Evolutionary conservation across 2,888 invertebrate genomes (phyloP).

Genomic region (Netelia inedita): DNA sequence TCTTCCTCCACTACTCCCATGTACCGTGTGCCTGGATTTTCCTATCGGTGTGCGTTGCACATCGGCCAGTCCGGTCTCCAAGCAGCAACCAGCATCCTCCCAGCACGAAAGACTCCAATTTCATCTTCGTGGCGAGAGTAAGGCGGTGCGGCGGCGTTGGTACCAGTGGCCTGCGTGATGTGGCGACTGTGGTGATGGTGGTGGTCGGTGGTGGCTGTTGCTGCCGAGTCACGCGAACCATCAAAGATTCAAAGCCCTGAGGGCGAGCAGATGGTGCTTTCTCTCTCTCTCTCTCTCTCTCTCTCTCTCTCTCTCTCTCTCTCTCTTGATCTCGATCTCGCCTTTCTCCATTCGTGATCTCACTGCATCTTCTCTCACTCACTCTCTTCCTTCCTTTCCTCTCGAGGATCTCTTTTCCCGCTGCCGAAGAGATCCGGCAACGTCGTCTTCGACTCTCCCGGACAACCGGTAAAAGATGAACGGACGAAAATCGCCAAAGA

Average conservation of each 20-base stretch:
- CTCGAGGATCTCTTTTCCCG: slow-evolving; percentile 20
- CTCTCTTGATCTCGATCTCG: slow-evolving; percentile 60
- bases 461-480: slow-evolving; percentile 46
- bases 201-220: slow-evolving; percentile 64
- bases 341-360: slow-evolving; percentile 55
- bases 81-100: slow-evolving; percentile 57
- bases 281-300: slow-evolving; percentile 53
- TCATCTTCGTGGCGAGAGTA: slow-evolving; percentile 71
- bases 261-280: slow-evolving; percentile 83
- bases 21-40: neutral
- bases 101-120: slow-evolving; percentile 76
- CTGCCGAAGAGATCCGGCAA: slow-evolving; percentile 59
- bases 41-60: slow-evolving; percentile 26
- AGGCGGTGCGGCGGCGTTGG: slow-evolving; percentile 54
- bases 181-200: slow-evolving; percentile 60
- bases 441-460: slow-evolving; percentile 41
- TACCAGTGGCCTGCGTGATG: slow-evolving; percentile 51
- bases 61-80: slow-evolving; percentile 46
- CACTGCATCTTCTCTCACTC: slow-evolving; percentile 54
- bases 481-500: slow-evolving; percentile 12
- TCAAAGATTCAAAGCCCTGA: slow-evolving; percentile 83
- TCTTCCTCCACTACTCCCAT: neutral
- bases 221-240: slow-evolving; percentile 84
- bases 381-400: slow-evolving; percentile 40
- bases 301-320: slow-evolving; percentile 48